Conservation (phyloP, 2,113 vertebrate species). For the Brachyhypopomus gauderio region DNA sequence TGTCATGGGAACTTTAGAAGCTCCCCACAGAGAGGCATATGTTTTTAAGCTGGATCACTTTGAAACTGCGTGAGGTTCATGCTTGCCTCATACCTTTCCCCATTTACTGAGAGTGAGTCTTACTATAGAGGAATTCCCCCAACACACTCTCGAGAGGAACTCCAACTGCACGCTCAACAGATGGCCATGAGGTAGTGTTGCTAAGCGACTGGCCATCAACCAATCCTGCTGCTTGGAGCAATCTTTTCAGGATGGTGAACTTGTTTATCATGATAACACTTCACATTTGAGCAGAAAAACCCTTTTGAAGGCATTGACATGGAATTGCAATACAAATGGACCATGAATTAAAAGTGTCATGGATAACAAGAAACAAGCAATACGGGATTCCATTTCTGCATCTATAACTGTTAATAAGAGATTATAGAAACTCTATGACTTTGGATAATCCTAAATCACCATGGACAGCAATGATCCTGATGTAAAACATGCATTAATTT, state of each 20-base stretch:
- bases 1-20: constrained; percentile 47
- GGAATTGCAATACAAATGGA: constrained; percentile 13
- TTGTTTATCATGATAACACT: constrained; percentile 44
- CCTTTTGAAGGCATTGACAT: constrained; percentile 21
- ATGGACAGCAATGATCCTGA: not conserved
- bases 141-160: constrained; percentile 56
- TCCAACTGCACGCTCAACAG: constrained; percentile 74
- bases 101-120: constrained; percentile 16
- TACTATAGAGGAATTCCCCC: constrained; percentile 71
- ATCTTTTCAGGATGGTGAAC: constrained; percentile 35
- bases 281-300: constrained; percentile 39
- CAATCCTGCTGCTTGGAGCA: constrained; percentile 55
- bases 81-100: constrained; percentile 2
- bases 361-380: not conserved
- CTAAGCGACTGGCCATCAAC: constrained; percentile 80
- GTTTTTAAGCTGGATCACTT: constrained; percentile 28
- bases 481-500: not conserved
- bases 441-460: too few relatives aligned
- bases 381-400: too few relatives aligned
- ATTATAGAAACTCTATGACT: not conserved
- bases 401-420: too few relatives aligned
- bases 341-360: not conserved
- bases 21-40: too few relatives aligned
- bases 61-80: constrained; percentile 38
- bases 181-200: constrained; percentile 75